Conservation (phyloP, 2,888 invertebrate species). For the Rhagonycha lutea region DNA sequence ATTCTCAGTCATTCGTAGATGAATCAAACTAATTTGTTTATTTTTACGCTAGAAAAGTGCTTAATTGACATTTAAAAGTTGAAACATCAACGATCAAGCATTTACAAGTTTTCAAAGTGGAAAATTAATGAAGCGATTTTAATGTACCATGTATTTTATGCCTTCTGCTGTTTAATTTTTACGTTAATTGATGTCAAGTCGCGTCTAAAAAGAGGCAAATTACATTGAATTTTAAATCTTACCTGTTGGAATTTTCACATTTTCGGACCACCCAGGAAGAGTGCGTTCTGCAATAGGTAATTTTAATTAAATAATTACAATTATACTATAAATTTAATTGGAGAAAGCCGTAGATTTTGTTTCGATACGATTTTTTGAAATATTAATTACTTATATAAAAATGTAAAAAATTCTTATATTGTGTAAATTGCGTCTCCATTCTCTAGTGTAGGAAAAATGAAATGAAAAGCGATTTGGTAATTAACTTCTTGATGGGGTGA, state of each 20-base stretch:
- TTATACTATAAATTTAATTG: neutral
- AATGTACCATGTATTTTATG: neutral
- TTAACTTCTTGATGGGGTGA: neutral
- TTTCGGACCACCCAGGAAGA: neutral
- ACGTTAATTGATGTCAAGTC: neutral
- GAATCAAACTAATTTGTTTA: neutral
- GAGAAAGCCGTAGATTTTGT: constrained; percentile 11
- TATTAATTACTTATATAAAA: constrained; percentile 7
- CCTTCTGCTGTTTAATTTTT: neutral
- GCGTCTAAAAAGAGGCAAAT: neutral
- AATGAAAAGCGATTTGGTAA: neutral
- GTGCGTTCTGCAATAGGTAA: neutral
- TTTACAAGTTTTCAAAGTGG: neutral
- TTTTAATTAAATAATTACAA: neutral
- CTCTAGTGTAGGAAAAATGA: neutral
- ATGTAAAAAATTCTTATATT: constrained; percentile 1
- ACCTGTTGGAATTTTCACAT: neutral
- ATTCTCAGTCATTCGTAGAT: neutral
- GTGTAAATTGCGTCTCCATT: neutral
- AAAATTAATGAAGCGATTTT: neutral
- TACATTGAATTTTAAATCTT: neutral
- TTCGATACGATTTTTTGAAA: neutral
- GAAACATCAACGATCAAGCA: neutral
- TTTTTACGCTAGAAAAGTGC: neutral
- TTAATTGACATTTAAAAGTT: neutral